These are phyloP conservation scores for Chouioia cunea DNA, from an alignment of 2,888 invertebrate genomes.

Conservation along the genomic window DNA sequence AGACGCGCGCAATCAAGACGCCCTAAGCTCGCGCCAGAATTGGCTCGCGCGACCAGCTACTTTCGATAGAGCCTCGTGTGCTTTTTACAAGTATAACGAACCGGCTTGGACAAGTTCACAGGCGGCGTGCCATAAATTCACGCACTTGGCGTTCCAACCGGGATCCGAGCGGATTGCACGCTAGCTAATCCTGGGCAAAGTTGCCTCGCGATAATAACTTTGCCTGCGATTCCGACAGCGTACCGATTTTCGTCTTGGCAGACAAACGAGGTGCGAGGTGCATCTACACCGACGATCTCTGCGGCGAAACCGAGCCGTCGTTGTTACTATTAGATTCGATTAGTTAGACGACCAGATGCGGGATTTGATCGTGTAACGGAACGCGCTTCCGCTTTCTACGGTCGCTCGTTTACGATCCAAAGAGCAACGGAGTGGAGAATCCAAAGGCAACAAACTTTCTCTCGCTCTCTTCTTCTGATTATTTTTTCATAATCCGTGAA, in stretches of 20 bases:
- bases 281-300: too few species aligned
- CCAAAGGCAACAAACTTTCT: constrained; percentile 1
- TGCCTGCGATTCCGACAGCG: too few species aligned
- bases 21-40: too few species aligned
- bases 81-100: too few species aligned
- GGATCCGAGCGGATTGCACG: constrained; percentile 27
- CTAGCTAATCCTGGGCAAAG: too few species aligned
- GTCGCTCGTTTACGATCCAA: constrained; percentile 27
- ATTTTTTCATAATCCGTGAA: neutral
- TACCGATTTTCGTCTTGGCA: neutral
- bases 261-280: too few species aligned
- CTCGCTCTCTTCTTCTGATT: constrained; percentile 18
- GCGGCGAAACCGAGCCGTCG: too few species aligned
- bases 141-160: constrained; percentile 11
- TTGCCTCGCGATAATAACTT: constrained; percentile 25
- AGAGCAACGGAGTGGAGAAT: constrained; percentile 28
- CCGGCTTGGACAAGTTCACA: too few species aligned
- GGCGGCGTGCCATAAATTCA: constrained; percentile 18
- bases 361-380: constrained; percentile 17
- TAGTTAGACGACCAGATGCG: constrained; percentile 3
- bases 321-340: constrained; percentile 8
- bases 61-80: too few species aligned
- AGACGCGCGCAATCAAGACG: too few species aligned
- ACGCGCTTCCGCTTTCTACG: constrained; percentile 28
- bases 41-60: neutral